Evolutionary conservation across 2,113 vertebrate genomes (phyloP), one percentile per base, ranked within the genome.

Genomic region (Tenrec ecaudatus): DNA sequence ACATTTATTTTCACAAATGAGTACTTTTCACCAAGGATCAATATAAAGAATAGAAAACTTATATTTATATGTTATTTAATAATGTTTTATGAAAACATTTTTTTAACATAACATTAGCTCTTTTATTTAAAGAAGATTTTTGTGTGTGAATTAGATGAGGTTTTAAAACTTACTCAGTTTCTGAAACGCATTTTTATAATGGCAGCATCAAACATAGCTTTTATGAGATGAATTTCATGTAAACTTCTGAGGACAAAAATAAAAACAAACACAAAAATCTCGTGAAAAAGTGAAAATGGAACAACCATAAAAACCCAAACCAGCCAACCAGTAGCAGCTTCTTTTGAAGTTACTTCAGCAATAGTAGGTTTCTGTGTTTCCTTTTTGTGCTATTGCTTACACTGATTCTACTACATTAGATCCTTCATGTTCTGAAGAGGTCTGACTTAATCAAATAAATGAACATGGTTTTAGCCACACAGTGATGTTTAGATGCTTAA

Each of bases 281-380:
- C 2, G 73, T n/a, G 76, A 27, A 62, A 47, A 64, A 83, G 82
- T 27, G 25, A 40, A 87, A 36, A 83, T 68, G 53, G 29, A 64
- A 15, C 25, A 66, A 27, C 64, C 47, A 53, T 2, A 53, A 53
- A 53, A 53, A 53, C 9, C 9, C 12, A n/a, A n/a, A n/a, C 58
- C 20, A n/a, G n/a, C 20, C 36, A 77, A 53, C 47, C 14, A 78
- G 9, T 1, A 82, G 2, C 11, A 40, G 2, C 53, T 80, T n/a
- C 78, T 53, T 92, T 90, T 16, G 47, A 90, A 77, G 80, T 95
- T 88, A 64, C 47, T 89, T 87, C 43, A 79, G 22, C 36, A 86
- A 16, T 53, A 25, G 2, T 33, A 31, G 68, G 78, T 91, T 88
- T 73, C 69, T 90, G 84, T 90, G 33, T 92, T 75, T 38, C 33